phyloP scores from a whole-genome alignment of 1,140 invertebrate species.

The Lamellibrachia luymesi region DNA sequence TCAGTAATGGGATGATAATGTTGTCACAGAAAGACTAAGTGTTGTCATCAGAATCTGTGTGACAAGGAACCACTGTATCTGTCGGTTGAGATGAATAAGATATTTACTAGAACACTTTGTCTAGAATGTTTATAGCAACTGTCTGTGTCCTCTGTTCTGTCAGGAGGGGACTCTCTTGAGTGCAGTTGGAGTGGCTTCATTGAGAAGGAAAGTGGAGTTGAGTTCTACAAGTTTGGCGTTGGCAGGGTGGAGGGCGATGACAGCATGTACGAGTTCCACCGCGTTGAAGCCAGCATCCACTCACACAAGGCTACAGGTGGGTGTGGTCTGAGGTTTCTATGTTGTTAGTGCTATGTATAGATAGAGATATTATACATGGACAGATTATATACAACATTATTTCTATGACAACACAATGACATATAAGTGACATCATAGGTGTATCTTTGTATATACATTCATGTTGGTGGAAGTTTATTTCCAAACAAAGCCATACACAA shows the following conservation, averaged over 20 bases:
- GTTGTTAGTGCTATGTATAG: not conserved
- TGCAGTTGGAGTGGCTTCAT: slow-evolving; percentile 4
- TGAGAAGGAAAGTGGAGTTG: slow-evolving; percentile 11
- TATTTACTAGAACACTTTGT: not conserved
- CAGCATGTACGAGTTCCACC: not conserved
- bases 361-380: too few relatives aligned
- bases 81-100: not conserved
- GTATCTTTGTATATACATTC: too few relatives aligned
- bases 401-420: too few relatives aligned
- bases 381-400: too few relatives aligned
- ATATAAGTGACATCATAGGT: too few relatives aligned
- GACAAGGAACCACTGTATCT: not conserved
- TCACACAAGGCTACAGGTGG: not conserved
- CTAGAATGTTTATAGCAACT: not conserved
- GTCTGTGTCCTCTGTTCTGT: not conserved
- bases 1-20: not conserved
- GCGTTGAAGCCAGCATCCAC: not conserved
- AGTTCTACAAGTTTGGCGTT: slow-evolving; percentile 12
- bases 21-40: not conserved
- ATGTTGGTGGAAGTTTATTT: too few relatives aligned
- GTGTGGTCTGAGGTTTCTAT: not conserved
- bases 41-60: too few relatives aligned
- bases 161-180: not conserved
- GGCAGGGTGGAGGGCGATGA: slow-evolving; percentile 15
- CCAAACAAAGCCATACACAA: too few relatives aligned